Evolutionary conservation across 1,140 invertebrate species (phyloP), one percentile per base, ranked within the genome.

Genomic region (Leptinotarsa undecemlineata): DNA sequence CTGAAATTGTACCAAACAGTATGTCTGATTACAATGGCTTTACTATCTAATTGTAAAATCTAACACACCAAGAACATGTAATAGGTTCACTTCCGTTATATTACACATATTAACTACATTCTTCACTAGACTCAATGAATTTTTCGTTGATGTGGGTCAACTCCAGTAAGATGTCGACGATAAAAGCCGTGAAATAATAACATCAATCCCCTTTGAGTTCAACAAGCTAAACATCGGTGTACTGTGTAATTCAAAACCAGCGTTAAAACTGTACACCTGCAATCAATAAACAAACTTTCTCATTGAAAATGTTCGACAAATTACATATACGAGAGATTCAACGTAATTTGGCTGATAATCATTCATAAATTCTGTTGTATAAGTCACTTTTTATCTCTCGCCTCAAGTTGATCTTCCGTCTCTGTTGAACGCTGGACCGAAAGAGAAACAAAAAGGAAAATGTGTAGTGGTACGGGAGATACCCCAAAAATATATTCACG

Each of bases 201-300:
- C 63, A 64, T 64, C 26, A 64, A 64, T 64, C 20, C 26, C 17
- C 63, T 23, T 21, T 15, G 63, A 64, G 63, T 64, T 64, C 63
- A 64, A 64, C 63, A 64, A 64, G 63, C 63, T 69, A 68, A 68
- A 42, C 67, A 69, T 48, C 48, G 42, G 33, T 23, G 15, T 51
- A 48, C 6, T 19, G 68, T 69, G 68, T 69, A 69, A 69, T 48
- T 69, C 42, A 48, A 69, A 47, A 69, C 68, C 42, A 69, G 26
- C 67, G 61, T 26, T 51, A 72, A 60, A 72, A 68, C 48, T 62
- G 72, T 73, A 73, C 72, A 73, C 72, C 72, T 73, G 72, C 72
- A 73, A 73, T 73, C 72, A 60, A 73, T 73, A 73, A 73, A 73
- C 72, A 67, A 73, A 73, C 72, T 73, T 73, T 73, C 72, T 73